Evolutionary conservation across 2,113 vertebrate species (phyloP).

Genomic region (Orientallactaga bullata): DNA sequence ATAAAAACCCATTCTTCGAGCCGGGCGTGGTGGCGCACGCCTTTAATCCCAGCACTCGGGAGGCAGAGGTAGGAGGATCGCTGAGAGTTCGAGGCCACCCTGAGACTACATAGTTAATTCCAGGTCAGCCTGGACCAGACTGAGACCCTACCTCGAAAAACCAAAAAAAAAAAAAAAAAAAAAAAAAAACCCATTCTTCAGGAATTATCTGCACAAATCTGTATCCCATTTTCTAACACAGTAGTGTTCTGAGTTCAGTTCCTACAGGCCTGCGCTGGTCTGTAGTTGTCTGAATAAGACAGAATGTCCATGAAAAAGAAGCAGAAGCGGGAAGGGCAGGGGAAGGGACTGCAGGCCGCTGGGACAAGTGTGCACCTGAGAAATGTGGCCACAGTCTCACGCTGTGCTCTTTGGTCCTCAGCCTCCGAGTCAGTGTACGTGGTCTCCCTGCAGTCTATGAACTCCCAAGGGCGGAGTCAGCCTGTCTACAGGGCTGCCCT

Average conservation of each 20-base stretch:
- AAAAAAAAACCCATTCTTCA: no score
- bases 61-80: no score
- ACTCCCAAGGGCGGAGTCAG: conserved; percentile 89
- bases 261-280: neutral
- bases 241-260: neutral
- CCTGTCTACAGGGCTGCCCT: conserved; percentile 89
- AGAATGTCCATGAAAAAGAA: neutral
- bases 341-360: fast-evolving
- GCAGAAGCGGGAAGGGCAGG: neutral
- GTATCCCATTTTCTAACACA: no score
- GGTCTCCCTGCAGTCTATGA: conserved; percentile 95
- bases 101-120: no score
- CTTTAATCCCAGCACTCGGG: no score
- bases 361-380: neutral
- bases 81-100: no score
- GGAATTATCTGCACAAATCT: neutral
- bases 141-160: no score
- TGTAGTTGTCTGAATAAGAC: neutral
- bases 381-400: neutral
- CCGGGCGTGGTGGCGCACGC: no score
- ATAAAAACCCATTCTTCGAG: no score
- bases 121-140: no score
- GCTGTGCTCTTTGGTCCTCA: conserved; percentile 33
- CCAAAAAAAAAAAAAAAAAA: no score
- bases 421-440: conserved; percentile 98